Evolutionary conservation across 2,888 invertebrate genomes (phyloP), one percentile per base, ranked within the genome.

Genomic region (Rutpela maculata): DNA sequence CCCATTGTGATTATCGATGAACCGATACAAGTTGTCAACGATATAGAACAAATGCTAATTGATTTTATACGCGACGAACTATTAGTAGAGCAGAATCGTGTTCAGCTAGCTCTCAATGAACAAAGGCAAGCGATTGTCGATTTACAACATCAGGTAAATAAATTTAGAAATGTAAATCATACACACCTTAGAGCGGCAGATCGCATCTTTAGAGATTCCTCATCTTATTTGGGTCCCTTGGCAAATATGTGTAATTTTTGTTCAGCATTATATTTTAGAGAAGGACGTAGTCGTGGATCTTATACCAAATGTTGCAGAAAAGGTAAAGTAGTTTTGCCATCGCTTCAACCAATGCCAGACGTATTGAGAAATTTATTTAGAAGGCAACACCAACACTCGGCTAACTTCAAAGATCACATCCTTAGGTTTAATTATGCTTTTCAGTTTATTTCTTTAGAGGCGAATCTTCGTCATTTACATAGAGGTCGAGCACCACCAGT

Each of bases 391-490:
- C 43, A 5, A 5, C 50, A 43, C 0, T 66, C 66, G 1, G 11
- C 17, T 3, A 1, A 43, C 12, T 66, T 66, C 43, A 43, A 11
- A 43, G n/a, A 15, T 5, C 1, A 50, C 17, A 18, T 66, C 1
- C 18, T 66, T 0, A 6, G 7, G 11, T 66, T 50, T 22, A 66
- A 66, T 18, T 50, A 66, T 22, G 66, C 66, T 1, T 50, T 66
- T 50, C 66, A 66, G 18, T 66, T 66, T 19, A 22, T 18, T 4
- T 66, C 66, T 3, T 10, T 66, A 12, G 66, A 66, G 15, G 66
- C 66, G 18, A 66, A 15, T 50, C 18, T 43, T 12, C 38, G 66
- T 2, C 19, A 66, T 22, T 66, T 66, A 50, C 66, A 50, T 18
- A n/a, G 18, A 19, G 66, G 43, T 17, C 31, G 66, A 17, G 18